phyloP scores from a whole-genome alignment of 2,797 vertebrate species.

The Pangasius mekongensis region DNA sequence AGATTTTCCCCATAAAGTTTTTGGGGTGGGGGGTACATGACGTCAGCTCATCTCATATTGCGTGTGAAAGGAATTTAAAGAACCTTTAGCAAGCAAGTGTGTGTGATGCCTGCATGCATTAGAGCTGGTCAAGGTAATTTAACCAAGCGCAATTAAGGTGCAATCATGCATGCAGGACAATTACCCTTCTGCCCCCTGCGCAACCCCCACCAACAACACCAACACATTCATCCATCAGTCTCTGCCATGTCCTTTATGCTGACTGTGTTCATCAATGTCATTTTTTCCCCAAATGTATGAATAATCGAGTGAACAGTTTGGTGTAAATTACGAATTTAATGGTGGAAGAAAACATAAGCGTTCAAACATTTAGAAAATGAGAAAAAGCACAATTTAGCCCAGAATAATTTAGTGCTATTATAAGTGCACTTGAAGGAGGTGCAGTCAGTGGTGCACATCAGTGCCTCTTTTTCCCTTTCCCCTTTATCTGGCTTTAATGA shows the following conservation, averaged over 20 bases:
- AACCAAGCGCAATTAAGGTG: constrained; percentile 34
- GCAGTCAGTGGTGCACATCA: constrained; percentile 27
- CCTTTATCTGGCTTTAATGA: constrained; percentile 32
- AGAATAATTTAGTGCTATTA: background rate
- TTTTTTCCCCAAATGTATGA: background rate
- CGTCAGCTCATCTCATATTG: background rate
- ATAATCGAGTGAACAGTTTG: background rate
- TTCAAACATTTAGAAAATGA: background rate
- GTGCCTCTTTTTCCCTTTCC: background rate
- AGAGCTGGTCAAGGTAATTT: constrained; percentile 49
- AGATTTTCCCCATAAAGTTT: background rate
- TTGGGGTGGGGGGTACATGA: too few relatives aligned
- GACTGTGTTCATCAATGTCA: background rate
- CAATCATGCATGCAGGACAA: constrained; percentile 24
- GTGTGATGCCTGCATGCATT: constrained; percentile 21
- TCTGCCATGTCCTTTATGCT: constrained; percentile 9
- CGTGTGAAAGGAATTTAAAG: background rate
- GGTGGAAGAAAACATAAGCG: background rate
- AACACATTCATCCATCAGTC: background rate
- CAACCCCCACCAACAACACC: background rate
- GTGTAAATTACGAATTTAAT: background rate
- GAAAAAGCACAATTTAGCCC: background rate
- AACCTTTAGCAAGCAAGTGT: background rate
- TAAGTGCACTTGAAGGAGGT: constrained; percentile 12
- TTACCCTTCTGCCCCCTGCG: background rate